phyloP scores from a whole-genome alignment of 2,888 invertebrate genomes.

The Clunio marinus region DNA sequence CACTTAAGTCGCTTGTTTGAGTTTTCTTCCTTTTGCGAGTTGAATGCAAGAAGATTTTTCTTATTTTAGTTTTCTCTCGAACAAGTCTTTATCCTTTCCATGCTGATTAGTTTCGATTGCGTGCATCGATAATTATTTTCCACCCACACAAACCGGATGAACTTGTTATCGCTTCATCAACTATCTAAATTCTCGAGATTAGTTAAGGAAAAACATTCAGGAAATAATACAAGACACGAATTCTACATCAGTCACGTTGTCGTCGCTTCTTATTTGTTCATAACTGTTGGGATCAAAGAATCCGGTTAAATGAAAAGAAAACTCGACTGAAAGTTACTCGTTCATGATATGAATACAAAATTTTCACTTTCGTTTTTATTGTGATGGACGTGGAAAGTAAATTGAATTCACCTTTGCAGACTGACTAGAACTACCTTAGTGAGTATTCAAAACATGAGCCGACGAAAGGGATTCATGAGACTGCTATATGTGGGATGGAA shows the following conservation, averaged over 20 bases:
- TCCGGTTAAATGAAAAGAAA: too few species aligned
- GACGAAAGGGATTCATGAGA: not conserved
- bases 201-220: too few species aligned
- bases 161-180: not conserved
- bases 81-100: not conserved
- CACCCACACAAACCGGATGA: not conserved
- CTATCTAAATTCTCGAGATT: not conserved
- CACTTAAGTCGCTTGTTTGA: not conserved
- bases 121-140: not conserved
- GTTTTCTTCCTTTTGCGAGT: not conserved
- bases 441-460: not conserved
- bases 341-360: slow-evolving; percentile 1
- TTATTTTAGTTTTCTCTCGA: not conserved
- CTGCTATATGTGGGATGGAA: not conserved
- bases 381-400: not conserved
- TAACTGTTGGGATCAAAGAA: too few species aligned
- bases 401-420: slow-evolving; percentile 19
- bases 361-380: slow-evolving; percentile 6
- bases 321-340: not conserved
- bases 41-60: not conserved
- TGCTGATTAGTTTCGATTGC: slow-evolving; percentile 11
- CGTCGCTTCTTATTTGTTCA: too few species aligned
- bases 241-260: too few species aligned
- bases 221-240: too few species aligned
- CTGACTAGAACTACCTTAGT: not conserved